Base-by-base conservation (phyloP, 2,797 vertebrate genomes). In the Melanotaenia trifasciata region DNA sequence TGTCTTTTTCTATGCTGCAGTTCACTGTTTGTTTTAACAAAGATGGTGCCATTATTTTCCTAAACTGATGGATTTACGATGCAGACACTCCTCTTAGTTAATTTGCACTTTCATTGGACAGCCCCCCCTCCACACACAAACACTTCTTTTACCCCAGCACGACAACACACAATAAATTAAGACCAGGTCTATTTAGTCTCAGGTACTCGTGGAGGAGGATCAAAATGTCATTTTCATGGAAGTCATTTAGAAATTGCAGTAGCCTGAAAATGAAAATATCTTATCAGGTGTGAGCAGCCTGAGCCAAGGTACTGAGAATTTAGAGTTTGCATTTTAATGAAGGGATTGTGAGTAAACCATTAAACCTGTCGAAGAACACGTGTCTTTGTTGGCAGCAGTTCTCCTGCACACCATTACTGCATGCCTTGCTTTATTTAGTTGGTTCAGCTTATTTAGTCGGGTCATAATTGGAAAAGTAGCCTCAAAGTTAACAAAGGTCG, bases 271-370 rank as follows among this genome's bases (percentile, higher is more conserved):
- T 86, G 85, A 58, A 83, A 88, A 88, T 79, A 79, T 84, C 80
- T 90, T 91, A 91, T 89, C 90, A 67, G 82, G 40, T 68, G 64
- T 50, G 58, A 72, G 70, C 84, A 90, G 89, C 71, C 78, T 38
- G 62, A 79, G 64, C 68, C 65, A 65, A 77, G 72, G 60, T 64
- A 74, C 64, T 33, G 24, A 33, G 67, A 83, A 79, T 83, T 84
- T 68, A n/a, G 67, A 67, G 67, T 88, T 76, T 84, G 72, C 73
- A 84, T 85, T 82, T 83, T 83, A 84, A 88, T 87, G 76, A 84
- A 70, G 56, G 71, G 58, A 78, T 76, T 74, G 45, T 5, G 60
- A 73, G 58, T 76, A 69, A 85, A 79, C 76, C 56, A 70, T 75
- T 73, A 68, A 87, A 78, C 72, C 65, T 53, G 57, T 67, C 7